A percentile compares a stretch with the other conserved stretches of the same genome.
Conservation (phyloP, 2,888 invertebrate genomes). For the Dasypolia templi region DNA sequence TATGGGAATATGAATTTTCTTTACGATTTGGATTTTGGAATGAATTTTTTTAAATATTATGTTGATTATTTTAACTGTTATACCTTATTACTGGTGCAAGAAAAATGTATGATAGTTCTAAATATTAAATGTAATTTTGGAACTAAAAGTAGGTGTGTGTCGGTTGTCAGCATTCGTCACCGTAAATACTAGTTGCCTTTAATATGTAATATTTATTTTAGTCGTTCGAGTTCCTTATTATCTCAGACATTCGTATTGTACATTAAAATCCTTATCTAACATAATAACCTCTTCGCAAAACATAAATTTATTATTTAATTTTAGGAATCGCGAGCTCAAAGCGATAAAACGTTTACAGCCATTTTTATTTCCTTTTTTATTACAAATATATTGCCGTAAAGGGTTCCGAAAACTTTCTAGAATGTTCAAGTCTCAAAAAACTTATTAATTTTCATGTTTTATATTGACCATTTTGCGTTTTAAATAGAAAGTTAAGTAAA, state of each 20-base stretch:
- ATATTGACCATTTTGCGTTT: neutral
- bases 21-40: conserved; percentile 31
- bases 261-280: conserved; percentile 36
- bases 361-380: conserved; percentile 66
- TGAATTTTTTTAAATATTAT: conserved; percentile 17
- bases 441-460: conserved; percentile 43
- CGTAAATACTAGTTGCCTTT: neutral
- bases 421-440: conserved; percentile 49
- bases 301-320: conserved; percentile 67
- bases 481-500: neutral
- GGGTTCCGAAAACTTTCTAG: conserved; percentile 45
- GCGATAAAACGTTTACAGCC: conserved; percentile 64
- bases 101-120: no score
- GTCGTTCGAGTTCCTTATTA: neutral
- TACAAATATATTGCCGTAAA: conserved; percentile 61
- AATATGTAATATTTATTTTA: neutral
- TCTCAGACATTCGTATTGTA: neutral
- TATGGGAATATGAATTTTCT: conserved; percentile 38
- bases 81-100: neutral
- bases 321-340: conserved; percentile 52
- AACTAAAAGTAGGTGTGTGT: neutral
- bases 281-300: conserved; percentile 41
- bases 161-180: neutral
- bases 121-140: no score
- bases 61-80: conserved; percentile 11